Percentiles rank a stretch among this genome's conserved stretches.
These are phyloP conservation scores for Papilio gigon DNA, from an alignment of 2,888 invertebrate genomes.

Conservation along the genomic window DNA sequence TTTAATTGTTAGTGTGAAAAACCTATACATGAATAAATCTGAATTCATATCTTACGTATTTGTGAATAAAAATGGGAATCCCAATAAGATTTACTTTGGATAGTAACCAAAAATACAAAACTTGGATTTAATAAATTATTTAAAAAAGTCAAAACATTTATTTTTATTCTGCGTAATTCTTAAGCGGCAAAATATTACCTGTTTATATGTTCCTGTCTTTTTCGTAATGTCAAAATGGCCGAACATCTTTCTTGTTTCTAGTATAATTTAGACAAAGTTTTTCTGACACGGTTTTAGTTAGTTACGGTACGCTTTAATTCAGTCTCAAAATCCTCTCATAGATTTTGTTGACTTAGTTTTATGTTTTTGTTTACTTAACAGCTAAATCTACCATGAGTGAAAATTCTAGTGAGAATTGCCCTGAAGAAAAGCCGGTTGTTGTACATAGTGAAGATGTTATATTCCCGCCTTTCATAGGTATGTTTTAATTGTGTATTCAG, in stretches of 20 bases:
- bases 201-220: conserved; percentile 17
- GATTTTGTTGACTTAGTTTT: conserved; percentile 20
- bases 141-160: neutral
- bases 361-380: conserved; percentile 37
- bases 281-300: conserved; percentile 27
- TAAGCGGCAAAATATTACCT: conserved; percentile 26
- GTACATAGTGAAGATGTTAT: conserved; percentile 56
- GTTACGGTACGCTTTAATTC: conserved; percentile 5
- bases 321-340: conserved; percentile 4
- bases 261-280: conserved; percentile 44
- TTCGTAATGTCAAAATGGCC: conserved; percentile 64
- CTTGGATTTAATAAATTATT: neutral
- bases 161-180: neutral
- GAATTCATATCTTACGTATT: too few relatives aligned
- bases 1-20: too few relatives aligned
- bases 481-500: conserved; percentile 22
- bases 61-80: too few relatives aligned
- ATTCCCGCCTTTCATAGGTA: conserved; percentile 78
- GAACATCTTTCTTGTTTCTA: conserved; percentile 49
- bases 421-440: conserved; percentile 72
- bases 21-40: too few relatives aligned
- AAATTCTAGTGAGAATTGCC: conserved; percentile 58
- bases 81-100: neutral
- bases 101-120: too few relatives aligned
- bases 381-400: conserved; percentile 64